Percentiles rank a stretch among this genome's conserved stretches.
Evolutionary conservation across 2,113 vertebrate genomes (phyloP).

Genomic region (Coracopsis vasa): DNA sequence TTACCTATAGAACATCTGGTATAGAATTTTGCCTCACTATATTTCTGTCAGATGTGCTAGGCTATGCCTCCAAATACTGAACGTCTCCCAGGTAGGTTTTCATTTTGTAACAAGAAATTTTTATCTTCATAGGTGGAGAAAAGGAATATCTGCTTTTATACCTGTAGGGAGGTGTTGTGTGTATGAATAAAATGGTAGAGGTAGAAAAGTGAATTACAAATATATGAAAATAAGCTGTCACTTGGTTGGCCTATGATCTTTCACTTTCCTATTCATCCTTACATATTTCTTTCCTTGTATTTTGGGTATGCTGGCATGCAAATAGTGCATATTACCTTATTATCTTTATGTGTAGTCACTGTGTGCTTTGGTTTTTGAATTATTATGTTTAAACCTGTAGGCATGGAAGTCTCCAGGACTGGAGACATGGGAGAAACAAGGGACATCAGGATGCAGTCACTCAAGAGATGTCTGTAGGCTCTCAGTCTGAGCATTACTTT

Average conservation of each 20-base stretch:
- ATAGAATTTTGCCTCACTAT: background rate
- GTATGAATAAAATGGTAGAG: background rate
- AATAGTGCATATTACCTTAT: background rate
- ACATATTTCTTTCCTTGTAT: background rate
- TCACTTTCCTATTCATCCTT: background rate
- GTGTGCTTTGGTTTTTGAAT: background rate
- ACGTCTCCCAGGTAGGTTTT: background rate
- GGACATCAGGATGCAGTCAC: background rate
- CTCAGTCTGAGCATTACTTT: background rate
- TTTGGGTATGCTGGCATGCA: background rate
- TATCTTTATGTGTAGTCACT: background rate
- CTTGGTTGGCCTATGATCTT: background rate
- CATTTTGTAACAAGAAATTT: background rate
- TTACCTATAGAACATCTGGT: background rate
- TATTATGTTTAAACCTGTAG: background rate
- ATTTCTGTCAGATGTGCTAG: background rate
- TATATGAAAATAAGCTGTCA: background rate
- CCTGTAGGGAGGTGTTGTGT: background rate
- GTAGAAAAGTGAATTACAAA: background rate
- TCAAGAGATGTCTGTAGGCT: background rate
- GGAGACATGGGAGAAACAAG: background rate
- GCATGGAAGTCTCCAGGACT: background rate
- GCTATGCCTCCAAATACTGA: background rate
- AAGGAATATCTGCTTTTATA: background rate
- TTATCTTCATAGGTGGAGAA: background rate